phyloP scores from a whole-genome alignment of 2,888 invertebrate genomes.

The Apamea sordens region DNA sequence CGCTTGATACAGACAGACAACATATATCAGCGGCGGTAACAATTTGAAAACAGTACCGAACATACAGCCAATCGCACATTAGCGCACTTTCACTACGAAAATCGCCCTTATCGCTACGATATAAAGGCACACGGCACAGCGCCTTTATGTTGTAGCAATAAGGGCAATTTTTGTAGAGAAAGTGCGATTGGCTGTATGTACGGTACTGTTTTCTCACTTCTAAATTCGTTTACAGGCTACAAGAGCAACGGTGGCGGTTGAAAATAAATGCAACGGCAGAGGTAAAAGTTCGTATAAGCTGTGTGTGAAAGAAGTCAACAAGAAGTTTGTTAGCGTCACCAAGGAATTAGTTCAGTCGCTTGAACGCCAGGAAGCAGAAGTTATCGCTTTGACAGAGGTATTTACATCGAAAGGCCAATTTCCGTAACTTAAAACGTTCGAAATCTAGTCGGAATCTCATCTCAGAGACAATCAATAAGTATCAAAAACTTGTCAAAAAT shows the following conservation, averaged over 20 bases:
- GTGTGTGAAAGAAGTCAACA: constrained; percentile 76
- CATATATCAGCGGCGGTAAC: neutral
- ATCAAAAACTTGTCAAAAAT: too few species aligned
- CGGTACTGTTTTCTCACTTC: neutral
- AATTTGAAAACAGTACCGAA: neutral
- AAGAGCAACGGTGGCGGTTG: constrained; percentile 70
- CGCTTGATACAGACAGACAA: neutral
- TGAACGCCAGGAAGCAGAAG: constrained; percentile 73
- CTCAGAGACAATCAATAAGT: too few species aligned
- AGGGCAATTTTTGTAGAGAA: neutral
- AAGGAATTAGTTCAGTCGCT: constrained; percentile 74
- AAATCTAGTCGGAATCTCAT: too few species aligned
- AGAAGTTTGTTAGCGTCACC: constrained; percentile 73
- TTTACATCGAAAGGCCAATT: neutral
- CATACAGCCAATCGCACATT: neutral
- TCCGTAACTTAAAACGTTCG: too few species aligned
- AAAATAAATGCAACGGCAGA: constrained; percentile 70
- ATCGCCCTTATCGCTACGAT: neutral
- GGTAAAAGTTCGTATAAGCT: constrained; percentile 68
- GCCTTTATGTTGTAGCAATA: neutral
- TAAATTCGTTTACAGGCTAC: constrained; percentile 70
- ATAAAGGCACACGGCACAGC: too few species aligned
- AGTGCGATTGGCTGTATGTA: neutral
- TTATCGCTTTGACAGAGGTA: constrained; percentile 75
- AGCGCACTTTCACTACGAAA: neutral